Conservation (phyloP, 2,797 vertebrate genomes). For the Liparis tanakae region DNA sequence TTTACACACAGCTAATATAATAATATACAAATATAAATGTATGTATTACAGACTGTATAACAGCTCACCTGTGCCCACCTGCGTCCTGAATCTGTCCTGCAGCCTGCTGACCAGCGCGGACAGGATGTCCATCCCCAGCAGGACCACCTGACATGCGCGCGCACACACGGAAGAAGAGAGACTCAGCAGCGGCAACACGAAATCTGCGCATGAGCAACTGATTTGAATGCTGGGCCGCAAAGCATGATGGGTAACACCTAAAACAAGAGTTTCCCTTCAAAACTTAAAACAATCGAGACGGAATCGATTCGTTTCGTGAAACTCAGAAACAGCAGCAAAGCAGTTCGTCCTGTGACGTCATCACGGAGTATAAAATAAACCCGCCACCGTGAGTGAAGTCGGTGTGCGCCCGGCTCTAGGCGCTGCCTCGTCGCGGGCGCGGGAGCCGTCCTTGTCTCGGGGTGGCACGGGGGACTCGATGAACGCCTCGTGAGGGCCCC, state of each 20-base stretch:
- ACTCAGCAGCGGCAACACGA: not conserved
- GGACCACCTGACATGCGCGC: conserved; percentile 85
- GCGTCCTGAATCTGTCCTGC: conserved; percentile 92
- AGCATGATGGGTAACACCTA: conserved; percentile 85
- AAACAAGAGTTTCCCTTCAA: not conserved
- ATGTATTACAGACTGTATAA: too few relatives aligned
- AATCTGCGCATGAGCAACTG: not conserved
- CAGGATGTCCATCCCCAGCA: conserved; percentile 94
- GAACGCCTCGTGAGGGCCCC: conserved; percentile 88
- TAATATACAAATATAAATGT: too few relatives aligned
- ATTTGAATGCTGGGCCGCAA: conserved; percentile 50
- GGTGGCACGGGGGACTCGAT: conserved; percentile 88
- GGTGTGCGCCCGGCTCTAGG: fast-evolving
- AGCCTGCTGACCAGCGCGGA: conserved; percentile 90
- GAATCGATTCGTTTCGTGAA: fast-evolving
- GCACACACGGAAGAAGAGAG: not conserved
- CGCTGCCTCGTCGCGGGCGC: fast-evolving
- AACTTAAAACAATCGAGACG: fast-evolving
- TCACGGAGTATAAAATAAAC: fast-evolving
- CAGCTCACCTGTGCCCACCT: conserved; percentile 92
- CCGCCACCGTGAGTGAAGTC: conserved; percentile 42
- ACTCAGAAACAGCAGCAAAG: fast-evolving
- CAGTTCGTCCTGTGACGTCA: fast-evolving
- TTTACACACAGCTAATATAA: too few relatives aligned
- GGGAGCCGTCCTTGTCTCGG: conserved; percentile 91